Evolutionary conservation across 2,888 invertebrate species (phyloP).

Genomic region (Taphrorychus bicolor): DNA sequence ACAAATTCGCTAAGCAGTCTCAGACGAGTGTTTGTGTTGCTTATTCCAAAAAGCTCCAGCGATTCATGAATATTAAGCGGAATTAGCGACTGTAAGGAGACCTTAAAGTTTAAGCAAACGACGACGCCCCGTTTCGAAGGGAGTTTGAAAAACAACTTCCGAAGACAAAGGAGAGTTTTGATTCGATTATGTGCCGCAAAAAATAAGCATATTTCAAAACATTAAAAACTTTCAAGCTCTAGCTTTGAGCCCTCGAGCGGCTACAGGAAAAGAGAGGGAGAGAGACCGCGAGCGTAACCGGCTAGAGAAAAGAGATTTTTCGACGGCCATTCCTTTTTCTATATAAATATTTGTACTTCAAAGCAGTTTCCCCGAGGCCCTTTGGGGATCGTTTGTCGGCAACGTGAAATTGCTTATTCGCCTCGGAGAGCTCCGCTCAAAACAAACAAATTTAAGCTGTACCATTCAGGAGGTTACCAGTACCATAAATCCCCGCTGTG

Average conservation of each 20-base stretch:
- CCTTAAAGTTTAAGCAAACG: conserved; percentile 38
- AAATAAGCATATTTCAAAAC: neutral
- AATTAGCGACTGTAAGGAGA: conserved; percentile 28
- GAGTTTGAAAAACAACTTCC: conserved; percentile 9
- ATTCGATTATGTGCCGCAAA: conserved; percentile 4
- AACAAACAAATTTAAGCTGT: neutral
- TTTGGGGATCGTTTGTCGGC: conserved; percentile 1
- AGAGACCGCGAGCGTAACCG: neutral
- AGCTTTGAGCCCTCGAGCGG: neutral
- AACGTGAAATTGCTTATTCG: neutral
- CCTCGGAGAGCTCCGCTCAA: neutral
- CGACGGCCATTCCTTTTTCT: conserved; percentile 7
- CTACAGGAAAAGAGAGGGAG: no score
- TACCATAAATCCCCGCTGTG: conserved; percentile 49
- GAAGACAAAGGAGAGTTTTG: conserved; percentile 1
- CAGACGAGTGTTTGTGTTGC: conserved; percentile 16
- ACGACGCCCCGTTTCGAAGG: conserved; percentile 16
- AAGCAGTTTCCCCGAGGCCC: conserved; percentile 10
- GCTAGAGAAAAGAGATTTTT: conserved; percentile 2
- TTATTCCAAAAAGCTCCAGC: conserved; percentile 12
- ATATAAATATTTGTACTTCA: conserved; percentile 37
- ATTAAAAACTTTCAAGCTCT: neutral
- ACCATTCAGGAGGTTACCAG: conserved; percentile 37
- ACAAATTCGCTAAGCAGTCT: conserved; percentile 15
- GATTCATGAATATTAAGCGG: conserved; percentile 32